Evolutionary conservation across 2,113 vertebrate species (phyloP).

Genomic region (Sigmodon hispidus): DNA sequence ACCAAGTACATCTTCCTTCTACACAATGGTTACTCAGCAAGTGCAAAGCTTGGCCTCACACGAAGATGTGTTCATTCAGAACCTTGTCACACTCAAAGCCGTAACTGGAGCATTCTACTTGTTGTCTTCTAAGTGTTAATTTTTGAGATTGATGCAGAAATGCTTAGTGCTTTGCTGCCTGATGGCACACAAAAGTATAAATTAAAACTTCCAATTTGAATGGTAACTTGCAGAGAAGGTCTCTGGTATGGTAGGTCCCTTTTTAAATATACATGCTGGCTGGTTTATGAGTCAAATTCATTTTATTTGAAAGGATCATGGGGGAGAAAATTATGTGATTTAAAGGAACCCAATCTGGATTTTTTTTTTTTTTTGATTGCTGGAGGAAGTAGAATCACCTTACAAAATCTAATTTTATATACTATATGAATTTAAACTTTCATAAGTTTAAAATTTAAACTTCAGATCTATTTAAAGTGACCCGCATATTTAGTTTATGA

Average conservation of each 20-base stretch:
- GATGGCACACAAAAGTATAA: constrained; percentile 12
- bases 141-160: constrained; percentile 6
- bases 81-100: neutral
- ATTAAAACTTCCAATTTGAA: constrained; percentile 1
- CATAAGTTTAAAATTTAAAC: no score
- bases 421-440: constrained; percentile 32
- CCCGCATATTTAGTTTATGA: constrained; percentile 12
- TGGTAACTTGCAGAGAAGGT: constrained; percentile 30
- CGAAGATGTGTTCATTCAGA: neutral
- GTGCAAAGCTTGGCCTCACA: neutral
- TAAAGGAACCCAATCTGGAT: constrained; percentile 38
- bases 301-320: constrained; percentile 47
- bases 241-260: neutral
- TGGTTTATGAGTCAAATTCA: neutral
- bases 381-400: constrained; percentile 8
- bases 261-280: neutral
- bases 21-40: neutral
- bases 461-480: constrained; percentile 27
- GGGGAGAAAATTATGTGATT: neutral
- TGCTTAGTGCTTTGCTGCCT: constrained; percentile 14
- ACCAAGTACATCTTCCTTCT: neutral
- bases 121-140: constrained; percentile 38
- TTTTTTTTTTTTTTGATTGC: neutral
- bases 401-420: neutral
- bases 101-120: constrained; percentile 28